These are phyloP conservation scores for Leptopilina clavipes DNA, from an alignment of 1,140 invertebrate genomes.

Conservation along the genomic window DNA sequence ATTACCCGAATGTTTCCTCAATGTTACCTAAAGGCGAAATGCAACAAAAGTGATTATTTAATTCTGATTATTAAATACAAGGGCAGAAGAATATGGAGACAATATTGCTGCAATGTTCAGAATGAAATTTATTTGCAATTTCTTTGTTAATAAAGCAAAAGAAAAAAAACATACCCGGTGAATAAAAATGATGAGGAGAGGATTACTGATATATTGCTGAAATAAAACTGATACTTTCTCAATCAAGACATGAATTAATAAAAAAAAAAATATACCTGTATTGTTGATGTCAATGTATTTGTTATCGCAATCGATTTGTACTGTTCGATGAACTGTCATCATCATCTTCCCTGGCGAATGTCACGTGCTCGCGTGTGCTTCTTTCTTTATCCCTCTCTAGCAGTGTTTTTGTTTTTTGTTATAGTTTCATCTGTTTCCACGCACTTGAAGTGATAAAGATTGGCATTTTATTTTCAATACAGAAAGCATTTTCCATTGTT, in stretches of 20 bases:
- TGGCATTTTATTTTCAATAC: not conserved
- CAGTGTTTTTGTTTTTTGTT: not conserved
- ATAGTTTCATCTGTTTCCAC: not conserved
- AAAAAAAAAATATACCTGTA: not conserved
- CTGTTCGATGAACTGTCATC: constrained; percentile 18
- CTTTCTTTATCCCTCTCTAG: too few species aligned
- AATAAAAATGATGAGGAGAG: too few species aligned
- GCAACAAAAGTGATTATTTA: too few species aligned
- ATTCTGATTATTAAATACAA: too few species aligned
- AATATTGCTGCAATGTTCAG: too few species aligned
- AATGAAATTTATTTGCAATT: too few species aligned
- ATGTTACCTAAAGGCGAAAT: too few species aligned
- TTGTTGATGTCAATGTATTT: not conserved
- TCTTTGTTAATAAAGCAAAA: too few species aligned
- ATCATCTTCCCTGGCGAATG: not conserved
- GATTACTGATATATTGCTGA: not conserved
- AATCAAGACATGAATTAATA: not conserved
- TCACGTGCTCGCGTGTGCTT: not conserved
- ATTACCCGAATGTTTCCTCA: too few species aligned
- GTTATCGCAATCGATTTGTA: constrained; percentile 15
- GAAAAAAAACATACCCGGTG: too few species aligned
- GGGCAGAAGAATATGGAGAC: too few species aligned
- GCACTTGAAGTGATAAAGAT: not conserved
- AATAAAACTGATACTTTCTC: not conserved
- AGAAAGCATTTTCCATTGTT: too few species aligned